A percentile compares a stretch with the other conserved stretches of the same genome.
Conservation (phyloP, 2,797 vertebrate species). For the Manis pentadactyla region DNA sequence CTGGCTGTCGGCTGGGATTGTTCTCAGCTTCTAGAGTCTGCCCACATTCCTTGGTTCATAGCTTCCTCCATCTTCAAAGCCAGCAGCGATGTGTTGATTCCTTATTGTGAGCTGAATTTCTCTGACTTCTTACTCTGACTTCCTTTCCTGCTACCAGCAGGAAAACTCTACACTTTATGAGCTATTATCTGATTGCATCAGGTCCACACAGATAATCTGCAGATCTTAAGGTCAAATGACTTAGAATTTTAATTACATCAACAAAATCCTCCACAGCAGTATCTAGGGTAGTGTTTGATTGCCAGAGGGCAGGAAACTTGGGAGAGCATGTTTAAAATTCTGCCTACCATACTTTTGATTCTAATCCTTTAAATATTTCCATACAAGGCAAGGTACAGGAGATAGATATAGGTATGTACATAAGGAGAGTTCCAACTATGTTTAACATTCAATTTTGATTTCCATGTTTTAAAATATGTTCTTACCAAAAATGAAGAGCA, state of each 20-base stretch:
- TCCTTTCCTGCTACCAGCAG: background rate
- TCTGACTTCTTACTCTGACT: background rate
- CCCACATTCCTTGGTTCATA: background rate
- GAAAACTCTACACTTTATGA: background rate
- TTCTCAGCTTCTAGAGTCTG: background rate
- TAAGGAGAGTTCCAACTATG: background rate
- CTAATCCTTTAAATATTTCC: background rate
- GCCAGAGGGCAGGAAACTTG: background rate
- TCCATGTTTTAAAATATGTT: background rate
- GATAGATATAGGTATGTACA: background rate
- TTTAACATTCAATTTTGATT: background rate
- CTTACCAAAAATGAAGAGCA: background rate
- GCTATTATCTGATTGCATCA: background rate
- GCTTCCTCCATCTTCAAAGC: background rate
- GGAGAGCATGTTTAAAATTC: background rate
- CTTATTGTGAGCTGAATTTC: background rate
- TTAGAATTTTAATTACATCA: background rate
- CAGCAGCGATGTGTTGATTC: background rate
- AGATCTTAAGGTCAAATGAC: background rate
- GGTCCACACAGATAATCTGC: background rate
- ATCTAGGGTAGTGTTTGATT: background rate
- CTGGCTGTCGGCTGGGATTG: background rate
- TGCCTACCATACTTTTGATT: background rate
- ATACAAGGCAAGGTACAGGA: background rate
- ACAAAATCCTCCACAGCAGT: background rate